Conservation (phyloP, 2,888 invertebrate genomes). For the Megastigmus dorsalis region DNA sequence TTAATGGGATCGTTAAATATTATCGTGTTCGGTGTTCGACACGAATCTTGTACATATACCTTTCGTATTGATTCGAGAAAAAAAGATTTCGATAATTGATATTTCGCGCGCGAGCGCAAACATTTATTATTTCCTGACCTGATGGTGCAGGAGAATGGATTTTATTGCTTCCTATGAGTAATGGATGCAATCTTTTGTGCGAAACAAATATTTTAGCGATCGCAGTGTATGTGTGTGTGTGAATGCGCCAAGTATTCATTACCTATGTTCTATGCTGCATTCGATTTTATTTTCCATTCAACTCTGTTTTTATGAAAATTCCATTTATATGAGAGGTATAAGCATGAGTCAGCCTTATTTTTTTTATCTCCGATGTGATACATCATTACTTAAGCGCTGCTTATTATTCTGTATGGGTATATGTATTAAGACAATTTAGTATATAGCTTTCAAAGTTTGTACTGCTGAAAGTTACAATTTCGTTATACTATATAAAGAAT, state of each 20-base stretch:
- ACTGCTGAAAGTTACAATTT: too few species aligned
- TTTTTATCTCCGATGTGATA: not conserved
- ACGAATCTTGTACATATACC: too few species aligned
- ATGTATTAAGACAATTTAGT: not conserved
- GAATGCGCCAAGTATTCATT: not conserved
- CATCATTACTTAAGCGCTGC: too few species aligned
- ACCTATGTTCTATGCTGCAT: not conserved
- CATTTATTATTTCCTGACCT: conserved; percentile 18
- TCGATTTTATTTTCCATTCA: not conserved
- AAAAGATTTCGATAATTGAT: not conserved
- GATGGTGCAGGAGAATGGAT: not conserved
- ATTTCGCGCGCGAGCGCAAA: too few species aligned
- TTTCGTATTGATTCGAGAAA: not conserved
- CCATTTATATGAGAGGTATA: too few species aligned
- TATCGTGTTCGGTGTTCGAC: too few species aligned
- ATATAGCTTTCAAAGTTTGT: too few species aligned
- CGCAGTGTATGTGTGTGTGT: too few species aligned
- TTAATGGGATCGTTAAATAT: conserved; percentile 6
- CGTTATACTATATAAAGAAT: too few species aligned
- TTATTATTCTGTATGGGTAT: not conserved
- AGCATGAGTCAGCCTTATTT: conserved; percentile 29
- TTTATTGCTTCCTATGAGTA: not conserved
- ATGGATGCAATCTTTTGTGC: too few species aligned
- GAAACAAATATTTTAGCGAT: too few species aligned
- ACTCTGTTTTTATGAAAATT: too few species aligned